These are phyloP conservation scores for Agrenia bidenticulata DNA, from an alignment of 2,888 invertebrate species.

Conservation along the genomic window DNA sequence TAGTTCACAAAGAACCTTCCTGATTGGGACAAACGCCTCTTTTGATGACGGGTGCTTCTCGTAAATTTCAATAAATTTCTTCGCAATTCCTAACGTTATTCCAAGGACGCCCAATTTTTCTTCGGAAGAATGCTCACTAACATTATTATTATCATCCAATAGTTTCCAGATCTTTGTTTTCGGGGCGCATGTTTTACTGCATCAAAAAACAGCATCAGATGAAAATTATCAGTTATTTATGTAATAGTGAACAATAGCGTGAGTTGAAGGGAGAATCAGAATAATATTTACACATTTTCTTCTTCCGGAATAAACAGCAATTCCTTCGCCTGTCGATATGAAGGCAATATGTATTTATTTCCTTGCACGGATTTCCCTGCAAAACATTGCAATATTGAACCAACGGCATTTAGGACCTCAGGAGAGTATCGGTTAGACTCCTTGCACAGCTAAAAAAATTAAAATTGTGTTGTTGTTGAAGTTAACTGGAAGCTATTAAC, in stretches of 20 bases:
- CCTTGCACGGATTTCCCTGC: neutral
- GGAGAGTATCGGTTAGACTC: slow-evolving; percentile 80
- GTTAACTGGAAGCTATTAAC: no score
- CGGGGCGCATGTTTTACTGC: no score
- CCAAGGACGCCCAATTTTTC: neutral
- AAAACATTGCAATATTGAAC: slow-evolving; percentile 10
- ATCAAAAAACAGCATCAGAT: neutral
- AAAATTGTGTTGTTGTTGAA: no score
- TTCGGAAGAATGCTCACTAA: no score
- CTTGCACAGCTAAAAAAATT: slow-evolving; percentile 64
- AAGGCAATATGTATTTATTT: neutral
- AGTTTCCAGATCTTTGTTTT: no score
- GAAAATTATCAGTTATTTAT: neutral
- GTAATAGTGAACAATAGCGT: no score
- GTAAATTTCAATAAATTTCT: slow-evolving; percentile 19
- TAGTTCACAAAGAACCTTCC: slow-evolving; percentile 9
- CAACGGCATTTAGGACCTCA: slow-evolving; percentile 66
- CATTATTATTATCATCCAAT: no score
- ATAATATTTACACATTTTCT: no score
- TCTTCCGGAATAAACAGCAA: neutral
- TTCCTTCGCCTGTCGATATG: slow-evolving; percentile 7
- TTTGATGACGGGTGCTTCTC: slow-evolving; percentile 17
- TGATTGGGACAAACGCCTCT: slow-evolving; percentile 21
- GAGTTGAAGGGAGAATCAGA: no score
- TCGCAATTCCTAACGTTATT: neutral